Percentiles rank a stretch among this genome's conserved stretches.
Conservation (phyloP, 2,797 vertebrate species). For the Scomberomorus guttatus region DNA sequence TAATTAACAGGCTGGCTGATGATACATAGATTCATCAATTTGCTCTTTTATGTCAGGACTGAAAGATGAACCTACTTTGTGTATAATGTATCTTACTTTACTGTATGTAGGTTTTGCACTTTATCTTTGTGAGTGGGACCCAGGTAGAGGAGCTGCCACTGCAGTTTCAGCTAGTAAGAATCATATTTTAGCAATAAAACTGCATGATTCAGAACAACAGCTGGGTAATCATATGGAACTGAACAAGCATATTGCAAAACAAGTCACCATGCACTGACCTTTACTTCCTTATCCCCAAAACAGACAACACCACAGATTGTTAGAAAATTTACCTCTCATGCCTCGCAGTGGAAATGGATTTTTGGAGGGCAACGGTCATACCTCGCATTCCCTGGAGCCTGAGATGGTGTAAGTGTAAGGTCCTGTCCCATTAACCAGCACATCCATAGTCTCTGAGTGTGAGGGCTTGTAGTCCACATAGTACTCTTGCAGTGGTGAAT, state of each 20-base stretch:
- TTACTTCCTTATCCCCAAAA: conserved; percentile 76
- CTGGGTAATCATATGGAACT: conserved; percentile 69
- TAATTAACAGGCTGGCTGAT: conserved; percentile 63
- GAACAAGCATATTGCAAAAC: conserved; percentile 69
- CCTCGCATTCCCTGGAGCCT: conserved; percentile 99
- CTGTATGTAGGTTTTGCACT: conserved; percentile 32
- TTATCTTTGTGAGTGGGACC: conserved; percentile 9
- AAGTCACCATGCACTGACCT: conserved; percentile 83
- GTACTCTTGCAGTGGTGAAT: conserved; percentile 98
- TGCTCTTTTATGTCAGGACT: conserved; percentile 61
- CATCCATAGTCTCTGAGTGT: conserved; percentile 98
- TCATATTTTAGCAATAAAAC: conserved; percentile 65
- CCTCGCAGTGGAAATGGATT: conserved; percentile 95
- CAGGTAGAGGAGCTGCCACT: conserved; percentile 53
- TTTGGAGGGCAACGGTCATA: conserved; percentile 97
- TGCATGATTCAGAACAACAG: conserved; percentile 66
- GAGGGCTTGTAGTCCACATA: conserved; percentile 99
- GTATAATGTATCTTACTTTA: conserved; percentile 52
- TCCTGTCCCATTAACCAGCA: conserved; percentile 97
- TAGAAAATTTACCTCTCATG: conserved; percentile 96
- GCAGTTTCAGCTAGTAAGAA: conserved; percentile 63
- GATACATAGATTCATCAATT: conserved; percentile 66
- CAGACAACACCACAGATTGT: conserved; percentile 71
- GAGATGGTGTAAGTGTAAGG: conserved; percentile 99
- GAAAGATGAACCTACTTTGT: conserved; percentile 62